Base-by-base conservation (phyloP, 2,113 vertebrate species). In the Heliornis fulica region DNA sequence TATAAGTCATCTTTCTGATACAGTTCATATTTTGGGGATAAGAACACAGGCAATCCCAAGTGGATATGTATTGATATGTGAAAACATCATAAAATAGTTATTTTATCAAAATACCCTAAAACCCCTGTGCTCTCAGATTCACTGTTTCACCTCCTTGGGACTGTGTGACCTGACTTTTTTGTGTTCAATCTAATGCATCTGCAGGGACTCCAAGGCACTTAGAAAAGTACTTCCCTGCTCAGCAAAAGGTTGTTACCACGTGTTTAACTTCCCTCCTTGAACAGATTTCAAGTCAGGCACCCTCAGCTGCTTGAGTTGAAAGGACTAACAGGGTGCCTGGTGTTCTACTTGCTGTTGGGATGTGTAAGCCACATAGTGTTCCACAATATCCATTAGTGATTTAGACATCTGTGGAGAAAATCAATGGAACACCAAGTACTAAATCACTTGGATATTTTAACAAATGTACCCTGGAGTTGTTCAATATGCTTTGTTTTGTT, bases 331-430 rank as follows among this genome's bases (percentile, higher is more conserved):
- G 54, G 21, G 19, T 74, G 40, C 69, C 25, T 70, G 70, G 22
- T 69, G 18, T 87, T 87, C 59, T 54, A 34, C 38, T 91, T 22
- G 10, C 22, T 15, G 19, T 19, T 92, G 79, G 41, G 68, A 60
- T 81, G 64, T 20, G 15, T 66, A 57, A 77, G 51, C 50, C 80
- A n/a, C 71, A 5, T 9, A 36, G 63, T 68, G 50, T 77, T 83
- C 57, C 70, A 76, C 63, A 65, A n/a, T 83, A 80, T 48, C 29
- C 50, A 9, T 86, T n/a, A 78, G 79, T 70, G 68, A 92, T 92
- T 83, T 83, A 57, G 83, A 92, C 46, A 77, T 88, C 79, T 86
- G 83, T 70, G 72, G 46, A 68, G 57, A 90, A 94, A 93, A 96
- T 95, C 91, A 75, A 23, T 93, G 88, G 40, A 90, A 92, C 48